These are phyloP conservation scores for Desoria tigrina DNA, from an alignment of 2,888 invertebrate genomes.

Conservation along the genomic window DNA sequence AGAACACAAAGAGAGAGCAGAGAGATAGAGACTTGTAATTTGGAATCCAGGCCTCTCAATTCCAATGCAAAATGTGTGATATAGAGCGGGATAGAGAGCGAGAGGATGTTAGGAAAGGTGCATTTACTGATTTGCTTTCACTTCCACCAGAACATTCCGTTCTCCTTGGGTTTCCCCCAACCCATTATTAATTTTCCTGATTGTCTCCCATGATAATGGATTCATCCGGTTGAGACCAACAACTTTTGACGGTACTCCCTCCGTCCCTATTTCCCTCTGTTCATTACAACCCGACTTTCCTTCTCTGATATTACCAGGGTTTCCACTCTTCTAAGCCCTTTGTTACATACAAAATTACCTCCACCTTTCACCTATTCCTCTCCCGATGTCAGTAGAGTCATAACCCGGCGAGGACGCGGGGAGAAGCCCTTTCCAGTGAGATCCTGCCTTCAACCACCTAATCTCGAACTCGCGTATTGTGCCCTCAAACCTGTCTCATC, in stretches of 20 bases:
- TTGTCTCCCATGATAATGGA: conserved; percentile 30
- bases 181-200: conserved; percentile 42
- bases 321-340: conserved; percentile 16
- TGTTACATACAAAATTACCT: conserved; percentile 14
- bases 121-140: not conserved
- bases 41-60: no score
- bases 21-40: no score
- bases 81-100: no score
- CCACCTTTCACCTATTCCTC: conserved; percentile 17
- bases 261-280: not conserved
- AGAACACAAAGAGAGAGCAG: no score
- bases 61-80: no score
- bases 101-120: not conserved
- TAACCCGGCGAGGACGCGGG: no score
- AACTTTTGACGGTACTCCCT: conserved; percentile 16
- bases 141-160: not conserved
- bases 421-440: no score
- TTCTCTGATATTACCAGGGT: not conserved
- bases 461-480: no score
- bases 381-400: no score
- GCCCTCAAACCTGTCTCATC: no score
- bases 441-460: no score
- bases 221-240: conserved; percentile 23
- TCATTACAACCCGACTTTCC: not conserved
- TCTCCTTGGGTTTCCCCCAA: conserved; percentile 20